Evolutionary conservation across 2,888 invertebrate species (phyloP).

Genomic region (Carterocephalus palaemon): DNA sequence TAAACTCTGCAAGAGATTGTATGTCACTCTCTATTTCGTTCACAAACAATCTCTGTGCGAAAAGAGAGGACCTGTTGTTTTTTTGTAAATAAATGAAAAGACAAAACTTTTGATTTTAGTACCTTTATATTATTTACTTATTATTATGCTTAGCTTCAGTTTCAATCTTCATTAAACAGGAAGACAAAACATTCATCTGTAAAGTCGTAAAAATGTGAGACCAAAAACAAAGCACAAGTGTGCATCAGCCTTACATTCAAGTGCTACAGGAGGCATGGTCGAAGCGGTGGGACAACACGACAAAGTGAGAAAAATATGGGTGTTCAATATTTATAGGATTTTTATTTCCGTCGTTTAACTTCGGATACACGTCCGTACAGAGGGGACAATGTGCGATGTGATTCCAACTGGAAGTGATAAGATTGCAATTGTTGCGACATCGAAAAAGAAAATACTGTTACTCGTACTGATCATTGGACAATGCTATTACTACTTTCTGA

Average conservation of each 20-base stretch:
- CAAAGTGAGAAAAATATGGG: conserved; percentile 78
- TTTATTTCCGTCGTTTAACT: conserved; percentile 74
- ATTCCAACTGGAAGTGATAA: conserved; percentile 41
- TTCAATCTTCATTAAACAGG: too few relatives aligned
- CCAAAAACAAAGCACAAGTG: conserved; percentile 17
- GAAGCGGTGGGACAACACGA: conserved; percentile 56
- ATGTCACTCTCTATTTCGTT: too few relatives aligned
- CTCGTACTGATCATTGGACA: too few relatives aligned
- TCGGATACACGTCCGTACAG: conserved; percentile 57
- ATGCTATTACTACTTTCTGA: too few relatives aligned
- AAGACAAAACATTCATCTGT: too few relatives aligned
- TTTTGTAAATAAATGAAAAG: too few relatives aligned
- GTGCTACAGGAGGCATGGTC: conserved; percentile 38
- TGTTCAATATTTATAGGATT: conserved; percentile 77
- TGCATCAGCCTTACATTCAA: conserved; percentile 28
- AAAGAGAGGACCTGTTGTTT: too few relatives aligned
- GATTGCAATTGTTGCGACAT: conserved; percentile 4
- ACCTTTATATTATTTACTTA: too few relatives aligned
- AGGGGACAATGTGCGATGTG: conserved; percentile 42
- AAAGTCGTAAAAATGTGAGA: not conserved
- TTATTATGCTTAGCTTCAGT: too few relatives aligned
- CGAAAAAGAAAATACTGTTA: conserved; percentile 19
- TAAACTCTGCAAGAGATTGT: too few relatives aligned
- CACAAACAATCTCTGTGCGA: too few relatives aligned
- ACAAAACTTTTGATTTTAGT: too few relatives aligned